phyloP scores from a whole-genome alignment of 2,888 invertebrate genomes.

The Linyphia triangularis region DNA sequence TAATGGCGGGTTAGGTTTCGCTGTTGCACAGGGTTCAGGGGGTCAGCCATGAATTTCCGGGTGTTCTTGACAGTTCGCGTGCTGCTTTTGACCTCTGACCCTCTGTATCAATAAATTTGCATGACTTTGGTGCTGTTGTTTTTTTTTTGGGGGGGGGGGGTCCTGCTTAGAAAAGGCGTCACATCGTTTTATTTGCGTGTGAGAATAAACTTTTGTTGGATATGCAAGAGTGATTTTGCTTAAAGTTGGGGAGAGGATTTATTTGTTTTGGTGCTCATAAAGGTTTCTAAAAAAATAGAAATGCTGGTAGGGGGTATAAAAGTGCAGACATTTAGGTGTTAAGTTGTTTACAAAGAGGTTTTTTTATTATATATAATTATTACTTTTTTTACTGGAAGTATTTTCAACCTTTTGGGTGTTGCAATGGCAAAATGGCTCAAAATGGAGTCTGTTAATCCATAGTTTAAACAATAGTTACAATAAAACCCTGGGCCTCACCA shows the following conservation, averaged over 20 bases:
- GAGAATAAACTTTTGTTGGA: neutral
- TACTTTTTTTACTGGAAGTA: too few relatives aligned
- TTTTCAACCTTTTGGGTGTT: too few relatives aligned
- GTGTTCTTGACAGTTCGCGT: slow-evolving; percentile 20
- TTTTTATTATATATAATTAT: too few relatives aligned
- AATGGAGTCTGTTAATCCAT: too few relatives aligned
- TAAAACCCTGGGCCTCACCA: too few relatives aligned
- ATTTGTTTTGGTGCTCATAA: neutral
- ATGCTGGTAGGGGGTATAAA: too few relatives aligned
- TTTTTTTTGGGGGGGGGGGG: too few relatives aligned
- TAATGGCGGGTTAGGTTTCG: neutral
- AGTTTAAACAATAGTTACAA: too few relatives aligned
- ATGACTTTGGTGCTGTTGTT: neutral
- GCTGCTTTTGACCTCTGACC: slow-evolving; percentile 9
- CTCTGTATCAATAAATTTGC: slow-evolving; percentile 28
- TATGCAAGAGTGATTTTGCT: neutral
- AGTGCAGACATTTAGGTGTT: too few relatives aligned
- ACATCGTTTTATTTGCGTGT: neutral
- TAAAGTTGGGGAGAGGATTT: neutral
- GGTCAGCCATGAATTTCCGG: neutral
- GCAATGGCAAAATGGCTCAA: too few relatives aligned
- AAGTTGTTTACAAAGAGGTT: too few relatives aligned
- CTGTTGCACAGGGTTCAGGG: neutral
- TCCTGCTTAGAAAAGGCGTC: neutral
- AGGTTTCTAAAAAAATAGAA: neutral